phyloP scores from a whole-genome alignment of 2,113 vertebrate species.

The Atlantisia rogersi region DNA sequence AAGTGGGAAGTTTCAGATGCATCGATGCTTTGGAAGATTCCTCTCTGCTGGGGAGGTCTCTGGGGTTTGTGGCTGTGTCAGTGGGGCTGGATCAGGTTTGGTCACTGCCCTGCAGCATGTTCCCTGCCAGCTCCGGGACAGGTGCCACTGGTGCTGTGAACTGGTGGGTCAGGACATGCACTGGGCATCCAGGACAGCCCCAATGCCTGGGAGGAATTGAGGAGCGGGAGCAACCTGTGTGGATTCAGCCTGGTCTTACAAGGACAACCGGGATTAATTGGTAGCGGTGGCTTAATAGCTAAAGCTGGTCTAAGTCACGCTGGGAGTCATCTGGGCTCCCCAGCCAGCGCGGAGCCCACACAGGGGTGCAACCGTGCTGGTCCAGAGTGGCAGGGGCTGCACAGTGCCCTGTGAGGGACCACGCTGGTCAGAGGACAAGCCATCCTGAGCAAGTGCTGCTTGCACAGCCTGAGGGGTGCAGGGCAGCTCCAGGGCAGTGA shows the following conservation, averaged over 20 bases:
- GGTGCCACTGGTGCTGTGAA: not conserved
- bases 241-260: not conserved
- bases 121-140: not conserved
- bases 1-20: not conserved
- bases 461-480: accelerated
- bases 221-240: not conserved
- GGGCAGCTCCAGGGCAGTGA: not conserved
- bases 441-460: not conserved
- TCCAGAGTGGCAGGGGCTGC: not conserved
- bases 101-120: not conserved
- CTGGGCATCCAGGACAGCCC: not conserved
- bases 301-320: not conserved
- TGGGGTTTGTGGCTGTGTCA: not conserved
- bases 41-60: not conserved
- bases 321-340: not conserved
- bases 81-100: not conserved
- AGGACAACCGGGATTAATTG: not conserved
- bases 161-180: not conserved
- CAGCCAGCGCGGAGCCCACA: accelerated
- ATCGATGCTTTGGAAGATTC: not conserved
- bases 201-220: not conserved
- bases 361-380: not conserved
- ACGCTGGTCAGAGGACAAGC: not conserved
- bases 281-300: not conserved
- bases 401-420: not conserved